phyloP scores from a whole-genome alignment of 2,113 vertebrate genomes.

The Pandion haliaetus region DNA sequence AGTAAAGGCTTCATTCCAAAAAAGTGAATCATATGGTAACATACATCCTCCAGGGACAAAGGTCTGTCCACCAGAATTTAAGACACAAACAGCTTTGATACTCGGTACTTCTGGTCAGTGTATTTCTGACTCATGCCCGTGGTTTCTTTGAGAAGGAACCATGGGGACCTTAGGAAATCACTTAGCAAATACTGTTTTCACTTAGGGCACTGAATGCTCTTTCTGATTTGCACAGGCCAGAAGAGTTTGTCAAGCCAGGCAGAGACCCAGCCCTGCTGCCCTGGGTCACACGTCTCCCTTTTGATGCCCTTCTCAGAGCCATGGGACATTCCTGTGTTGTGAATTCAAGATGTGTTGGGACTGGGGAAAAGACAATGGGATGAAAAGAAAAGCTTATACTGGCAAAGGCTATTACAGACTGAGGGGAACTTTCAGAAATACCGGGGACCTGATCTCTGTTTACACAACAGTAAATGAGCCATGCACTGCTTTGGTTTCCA shows the following conservation, averaged over 20 bases:
- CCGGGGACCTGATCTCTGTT: neutral
- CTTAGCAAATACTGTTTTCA: neutral
- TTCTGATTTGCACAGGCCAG: neutral
- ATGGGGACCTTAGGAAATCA: neutral
- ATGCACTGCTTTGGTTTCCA: neutral
- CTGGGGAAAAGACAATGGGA: neutral
- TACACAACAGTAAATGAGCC: neutral
- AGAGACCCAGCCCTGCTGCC: neutral
- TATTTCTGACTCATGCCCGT: neutral
- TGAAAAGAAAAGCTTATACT: neutral
- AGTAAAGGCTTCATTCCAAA: neutral
- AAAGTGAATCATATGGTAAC: neutral
- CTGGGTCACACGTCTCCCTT: neutral
- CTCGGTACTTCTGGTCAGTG: neutral
- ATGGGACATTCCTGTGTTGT: accelerated
- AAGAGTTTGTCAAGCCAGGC: neutral
- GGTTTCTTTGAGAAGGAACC: neutral
- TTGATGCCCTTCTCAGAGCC: neutral
- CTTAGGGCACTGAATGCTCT: neutral
- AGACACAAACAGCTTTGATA: neutral
- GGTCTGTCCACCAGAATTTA: neutral
- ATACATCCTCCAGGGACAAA: neutral
- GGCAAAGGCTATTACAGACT: neutral
- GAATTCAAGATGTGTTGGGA: neutral
- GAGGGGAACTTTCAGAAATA: neutral